Base-by-base conservation (phyloP, 2,797 vertebrate species). In the Paratrypauchen microcephalus region DNA sequence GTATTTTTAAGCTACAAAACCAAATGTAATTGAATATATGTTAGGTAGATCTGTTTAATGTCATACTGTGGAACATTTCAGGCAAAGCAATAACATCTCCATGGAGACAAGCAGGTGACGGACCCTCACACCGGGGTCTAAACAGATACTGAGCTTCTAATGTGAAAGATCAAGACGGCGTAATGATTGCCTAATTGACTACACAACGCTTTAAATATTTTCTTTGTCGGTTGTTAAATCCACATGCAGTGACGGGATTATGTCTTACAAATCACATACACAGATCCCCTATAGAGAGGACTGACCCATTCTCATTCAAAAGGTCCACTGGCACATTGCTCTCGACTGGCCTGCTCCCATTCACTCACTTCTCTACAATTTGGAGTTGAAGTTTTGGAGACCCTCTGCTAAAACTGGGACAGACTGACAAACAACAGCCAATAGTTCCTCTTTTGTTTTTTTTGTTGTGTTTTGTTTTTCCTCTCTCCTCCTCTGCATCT, bases 401-500 rank as follows among this genome's bases (percentile, higher is more conserved):
- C 82, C 75, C 71, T 83, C 21, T 79, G 71, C 77, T 75, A 45
- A 45, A 45, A 73, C 78, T 77, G 71, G 58, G 66, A 85, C 61
- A 73, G 75, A 86, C 80, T 74, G 55, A 76, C 76, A 79, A 88
- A 86, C 77, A 83, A 86, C n/a, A 81, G 81, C 78, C 11, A 50
- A 70, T 67, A 76, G 76, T 80, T 83, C 11, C 15, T 85, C 79
- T 78, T 91, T 88, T 89, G 82, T 90, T 57, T 77, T 72, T 68
- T 11, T 39, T 30, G 4, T 90, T 76, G 73, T 19, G 21, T 57
- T 75, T 72, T 70, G 81, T 41, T 8, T 66, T 84, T 65, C 76
- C 79, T 80, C 89, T 19, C 19, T 7, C 6, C 80, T 77, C 78
- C 88, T 84, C 87, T 80, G 86, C 89, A 91, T 93, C 87, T 90